Evolutionary conservation across 2,113 vertebrate species (phyloP), one percentile per base, ranked within the genome.

Genomic region (Petaurus breviceps): DNA sequence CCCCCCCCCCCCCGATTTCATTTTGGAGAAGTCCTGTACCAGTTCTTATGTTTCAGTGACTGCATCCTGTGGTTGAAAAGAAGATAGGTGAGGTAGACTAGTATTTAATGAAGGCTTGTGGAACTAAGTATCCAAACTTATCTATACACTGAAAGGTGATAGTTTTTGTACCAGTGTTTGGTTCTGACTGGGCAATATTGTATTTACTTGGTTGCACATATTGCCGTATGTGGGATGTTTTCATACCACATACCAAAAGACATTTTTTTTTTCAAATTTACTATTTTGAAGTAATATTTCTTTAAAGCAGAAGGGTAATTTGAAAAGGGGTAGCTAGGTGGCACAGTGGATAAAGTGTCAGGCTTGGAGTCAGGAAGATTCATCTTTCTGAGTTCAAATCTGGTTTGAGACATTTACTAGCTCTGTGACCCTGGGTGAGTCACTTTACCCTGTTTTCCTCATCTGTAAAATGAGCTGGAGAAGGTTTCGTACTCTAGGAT

Each of bases 241-340:
- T 43, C n/a, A 84, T 22, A 43, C 16, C 7, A 84, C 68, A 43
- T 84, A 43, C 16, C 14, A 23, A 22, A 84, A 16, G 37, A 84
- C 26, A 22, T 84, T 43, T 77, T 31, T n/a, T 37, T n/a, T 43
- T 84, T 77, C n/a, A 77, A 77, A 19, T 77, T n/a, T 19, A 8
- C n/a, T 84, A 84, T 84, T 84, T 84, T 43, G n/a, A 23, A 77
- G 25, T 90, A 50, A 50, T 50, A 24, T 49, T 50, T 90, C 24
- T 90, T 49, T 28, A 90, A 50, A 51, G 47, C 49, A 90, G 49
- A 23, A 37, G 24, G 26, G 9, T 92, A 92, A 9, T 61, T 90
- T 93, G 91, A 31, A 6, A 92, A 89, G 23, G 24, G 0, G 93
- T 46, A 96, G 92, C n/a, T 95, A 53, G 49, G 92, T 94, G 31